Base-by-base conservation (phyloP, 1,140 invertebrate species). In the Orussus abietinus region DNA sequence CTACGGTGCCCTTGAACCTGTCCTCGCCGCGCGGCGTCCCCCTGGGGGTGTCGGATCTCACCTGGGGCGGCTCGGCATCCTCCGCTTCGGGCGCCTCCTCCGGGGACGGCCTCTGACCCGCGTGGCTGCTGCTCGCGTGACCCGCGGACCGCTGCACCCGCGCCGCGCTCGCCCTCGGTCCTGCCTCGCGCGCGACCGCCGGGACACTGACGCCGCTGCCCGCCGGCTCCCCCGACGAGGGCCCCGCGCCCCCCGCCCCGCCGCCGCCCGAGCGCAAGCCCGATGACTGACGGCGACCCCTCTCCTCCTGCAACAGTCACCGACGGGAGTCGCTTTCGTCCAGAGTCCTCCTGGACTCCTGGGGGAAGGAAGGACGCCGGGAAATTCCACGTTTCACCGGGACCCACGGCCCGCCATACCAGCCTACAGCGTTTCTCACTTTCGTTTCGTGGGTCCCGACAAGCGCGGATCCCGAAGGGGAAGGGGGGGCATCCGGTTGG, bases 101-200 rank as follows among this genome's bases (percentile, higher is more conserved):
- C 67, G 61, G 64, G 69, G 63, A 66, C 62, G 53, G 51, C 60
- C 56, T 65, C 65, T 64, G 69, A 69, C 62, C 66, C 61, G 70
- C 69, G 31, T 36, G 10, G 15, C 18, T 36, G 13, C n/a, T n/a
- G n/a, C n/a, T n/a, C 13, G 21, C 34, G 17, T 36, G 34, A 33
- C 31, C 17, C 34, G 34, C 34, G 21, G 15, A 19, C 21, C 34
- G 34, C 18, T 20, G 9, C 3, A 10, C 34, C 21, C 21, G 4
- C 21, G 34, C 12, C 34, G 34, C 34, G 34, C 7, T 35, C 21
- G 47, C 17, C 32, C 47, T 5, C 64, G n/a, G 60, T 68, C 56
- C 61, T 62, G 53, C 49, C 57, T 72, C 67, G 61, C 66, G 69
- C 64, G 67, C 62, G 53, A 50, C 60, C 56, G 66, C 65, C 65